These are phyloP conservation scores for Macrosteles quadrilineatus DNA, from an alignment of 1,140 invertebrate genomes.

Conservation along the genomic window DNA sequence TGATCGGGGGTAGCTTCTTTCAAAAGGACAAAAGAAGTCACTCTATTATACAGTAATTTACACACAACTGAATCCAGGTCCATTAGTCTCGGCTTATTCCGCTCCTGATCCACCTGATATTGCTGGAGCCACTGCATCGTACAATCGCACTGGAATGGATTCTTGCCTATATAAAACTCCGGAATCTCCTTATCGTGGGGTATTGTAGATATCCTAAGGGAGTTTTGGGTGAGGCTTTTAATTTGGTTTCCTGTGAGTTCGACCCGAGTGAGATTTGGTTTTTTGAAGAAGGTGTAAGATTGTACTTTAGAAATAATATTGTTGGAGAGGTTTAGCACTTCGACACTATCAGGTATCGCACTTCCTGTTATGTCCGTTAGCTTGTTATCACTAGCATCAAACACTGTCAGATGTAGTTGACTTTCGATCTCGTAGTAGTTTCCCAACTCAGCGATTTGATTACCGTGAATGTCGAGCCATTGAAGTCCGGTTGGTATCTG, in stretches of 20 bases:
- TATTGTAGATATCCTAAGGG: conserved; percentile 78
- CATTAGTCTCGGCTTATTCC: conserved; percentile 83
- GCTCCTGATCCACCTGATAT: conserved; percentile 72
- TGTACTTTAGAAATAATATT: conserved; percentile 86
- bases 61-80: conserved; percentile 88
- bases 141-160: conserved; percentile 90
- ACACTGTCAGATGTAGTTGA: conserved; percentile 76
- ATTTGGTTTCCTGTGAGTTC: conserved; percentile 85
- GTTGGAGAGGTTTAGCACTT: conserved; percentile 80
- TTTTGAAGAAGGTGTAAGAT: conserved; percentile 91
- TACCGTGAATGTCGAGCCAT: conserved; percentile 87
- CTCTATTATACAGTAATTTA: conserved; percentile 81
- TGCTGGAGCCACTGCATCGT: conserved; percentile 83
- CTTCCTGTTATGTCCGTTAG: conserved; percentile 79
- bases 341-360: conserved; percentile 82
- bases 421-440: conserved; percentile 90
- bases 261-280: conserved; percentile 84
- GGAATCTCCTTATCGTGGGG: conserved; percentile 75
- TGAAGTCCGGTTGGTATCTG: conserved; percentile 85
- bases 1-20: conserved; percentile 82
- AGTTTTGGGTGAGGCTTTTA: conserved; percentile 81
- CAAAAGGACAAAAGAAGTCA: conserved; percentile 74
- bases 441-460: conserved; percentile 82
- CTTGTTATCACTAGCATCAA: conserved; percentile 84
- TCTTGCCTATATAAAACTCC: conserved; percentile 88